phyloP scores from a whole-genome alignment of 2,888 invertebrate species.

The Eucera pruinosa region DNA sequence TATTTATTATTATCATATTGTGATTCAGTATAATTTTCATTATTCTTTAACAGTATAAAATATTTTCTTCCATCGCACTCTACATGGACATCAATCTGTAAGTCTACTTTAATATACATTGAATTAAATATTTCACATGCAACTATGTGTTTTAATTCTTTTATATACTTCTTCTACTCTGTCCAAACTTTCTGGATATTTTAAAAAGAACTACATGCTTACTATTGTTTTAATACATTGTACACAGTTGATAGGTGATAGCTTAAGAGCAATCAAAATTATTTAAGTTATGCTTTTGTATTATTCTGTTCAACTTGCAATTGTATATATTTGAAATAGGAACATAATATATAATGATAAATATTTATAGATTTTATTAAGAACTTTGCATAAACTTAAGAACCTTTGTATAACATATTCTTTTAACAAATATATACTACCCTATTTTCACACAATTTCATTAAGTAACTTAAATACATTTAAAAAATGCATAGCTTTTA shows the following conservation, averaged over 20 bases:
- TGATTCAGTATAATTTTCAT: slow-evolving; percentile 28
- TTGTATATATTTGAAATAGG: slow-evolving; percentile 12
- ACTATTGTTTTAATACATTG: slow-evolving; percentile 20
- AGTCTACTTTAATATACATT: slow-evolving; percentile 52
- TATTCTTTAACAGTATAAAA: slow-evolving; percentile 61
- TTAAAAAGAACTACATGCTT: slow-evolving; percentile 51
- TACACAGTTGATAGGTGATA: neutral
- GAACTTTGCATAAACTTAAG: neutral
- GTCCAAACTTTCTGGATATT: slow-evolving; percentile 64
- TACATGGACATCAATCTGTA: slow-evolving; percentile 65
- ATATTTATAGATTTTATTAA: neutral
- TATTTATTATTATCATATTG: slow-evolving; percentile 32
- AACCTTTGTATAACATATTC: neutral
- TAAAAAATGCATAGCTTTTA: slow-evolving; percentile 20
- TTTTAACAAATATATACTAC: slow-evolving; percentile 9
- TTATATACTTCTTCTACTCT: slow-evolving; percentile 62
- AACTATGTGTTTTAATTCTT: slow-evolving; percentile 57
- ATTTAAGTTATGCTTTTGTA: slow-evolving; percentile 1
- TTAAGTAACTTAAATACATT: slow-evolving; percentile 18
- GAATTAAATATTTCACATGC: slow-evolving; percentile 17
- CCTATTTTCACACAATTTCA: slow-evolving; percentile 13
- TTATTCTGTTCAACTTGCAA: neutral
- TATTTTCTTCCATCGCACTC: slow-evolving; percentile 63
- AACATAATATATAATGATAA: slow-evolving; percentile 27
- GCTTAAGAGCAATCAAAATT: slow-evolving; percentile 8